Percentiles rank a stretch among this genome's conserved stretches.
phyloP scores from a whole-genome alignment of 2,113 vertebrate species.

The Orycteropus afer region DNA sequence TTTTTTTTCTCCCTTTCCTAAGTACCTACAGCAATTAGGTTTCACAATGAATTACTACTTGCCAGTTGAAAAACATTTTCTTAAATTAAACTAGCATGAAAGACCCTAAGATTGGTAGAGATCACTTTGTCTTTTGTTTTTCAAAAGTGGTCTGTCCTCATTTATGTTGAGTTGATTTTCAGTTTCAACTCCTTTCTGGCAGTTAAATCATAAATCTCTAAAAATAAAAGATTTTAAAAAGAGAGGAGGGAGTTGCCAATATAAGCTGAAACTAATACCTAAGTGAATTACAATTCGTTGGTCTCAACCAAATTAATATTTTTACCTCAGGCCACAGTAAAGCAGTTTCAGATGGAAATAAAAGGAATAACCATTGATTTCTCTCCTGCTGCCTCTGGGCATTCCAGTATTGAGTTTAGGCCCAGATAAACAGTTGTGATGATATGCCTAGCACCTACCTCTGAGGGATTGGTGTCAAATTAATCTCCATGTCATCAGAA shows the following conservation, averaged over 20 bases:
- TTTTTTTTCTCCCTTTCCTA: slow-evolving; percentile 11
- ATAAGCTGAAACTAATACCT: slow-evolving; percentile 59
- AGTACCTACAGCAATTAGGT: slow-evolving; percentile 61
- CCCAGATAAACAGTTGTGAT: slow-evolving; percentile 79
- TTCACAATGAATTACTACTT: slow-evolving; percentile 61
- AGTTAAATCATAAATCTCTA: slow-evolving; percentile 49
- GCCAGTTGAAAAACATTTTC: slow-evolving; percentile 57
- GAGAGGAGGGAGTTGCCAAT: neutral
- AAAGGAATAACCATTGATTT: slow-evolving; percentile 67
- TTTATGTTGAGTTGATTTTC: slow-evolving; percentile 57
- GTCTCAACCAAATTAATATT: slow-evolving; percentile 67
- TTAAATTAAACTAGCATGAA: neutral
- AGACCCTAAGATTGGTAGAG: neutral
- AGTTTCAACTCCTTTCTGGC: slow-evolving; percentile 58
- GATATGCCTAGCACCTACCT: slow-evolving; percentile 76
- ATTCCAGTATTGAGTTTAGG: slow-evolving; percentile 61
- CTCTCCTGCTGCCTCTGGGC: slow-evolving; percentile 68
- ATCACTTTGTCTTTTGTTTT: slow-evolving; percentile 82
- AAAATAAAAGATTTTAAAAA: slow-evolving; percentile 61
- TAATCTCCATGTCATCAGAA: slow-evolving; percentile 80
- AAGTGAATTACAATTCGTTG: slow-evolving; percentile 64
- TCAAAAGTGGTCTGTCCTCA: slow-evolving; percentile 85
- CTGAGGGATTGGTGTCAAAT: slow-evolving; percentile 80
- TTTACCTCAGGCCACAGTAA: slow-evolving; percentile 70
- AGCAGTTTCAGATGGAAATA: slow-evolving; percentile 66